A percentile compares a stretch with the other conserved stretches of the same genome.
Evolutionary conservation across 2,888 invertebrate species (phyloP).

Genomic region (Euplagia quadripunctaria): DNA sequence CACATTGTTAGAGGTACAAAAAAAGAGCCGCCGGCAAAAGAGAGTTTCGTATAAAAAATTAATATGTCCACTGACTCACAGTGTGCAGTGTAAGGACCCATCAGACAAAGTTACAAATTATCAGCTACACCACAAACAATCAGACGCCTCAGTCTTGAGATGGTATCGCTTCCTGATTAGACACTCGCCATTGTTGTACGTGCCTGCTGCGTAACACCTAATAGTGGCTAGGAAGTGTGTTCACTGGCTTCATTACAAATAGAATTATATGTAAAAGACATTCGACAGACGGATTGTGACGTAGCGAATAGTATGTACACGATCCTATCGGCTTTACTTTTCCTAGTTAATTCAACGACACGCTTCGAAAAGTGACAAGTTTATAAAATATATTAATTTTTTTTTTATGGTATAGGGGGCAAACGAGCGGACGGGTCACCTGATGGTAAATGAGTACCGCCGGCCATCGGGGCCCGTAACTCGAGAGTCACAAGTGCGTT

Average conservation of each 20-base stretch:
- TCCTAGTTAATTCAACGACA: too few relatives aligned
- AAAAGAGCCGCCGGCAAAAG: too few relatives aligned
- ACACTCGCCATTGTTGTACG: constrained; percentile 61
- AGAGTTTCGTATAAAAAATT: neutral
- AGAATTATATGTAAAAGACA: constrained; percentile 17
- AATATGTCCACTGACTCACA: neutral
- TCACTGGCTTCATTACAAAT: constrained; percentile 17
- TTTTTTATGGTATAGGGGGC: too few relatives aligned
- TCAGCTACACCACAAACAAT: constrained; percentile 42
- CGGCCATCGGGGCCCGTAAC: too few relatives aligned
- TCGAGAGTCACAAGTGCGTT: too few relatives aligned
- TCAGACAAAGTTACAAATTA: constrained; percentile 36
- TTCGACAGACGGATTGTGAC: neutral
- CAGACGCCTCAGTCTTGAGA: constrained; percentile 50
- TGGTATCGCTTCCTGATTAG: constrained; percentile 72
- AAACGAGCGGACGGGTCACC: too few relatives aligned
- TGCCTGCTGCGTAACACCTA: constrained; percentile 27
- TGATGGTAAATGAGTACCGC: too few relatives aligned
- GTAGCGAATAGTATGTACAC: neutral
- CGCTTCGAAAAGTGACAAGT: too few relatives aligned
- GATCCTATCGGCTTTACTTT: too few relatives aligned
- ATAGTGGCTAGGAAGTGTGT: constrained; percentile 30
- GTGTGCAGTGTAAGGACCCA: neutral
- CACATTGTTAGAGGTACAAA: too few relatives aligned
- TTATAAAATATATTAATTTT: neutral